Evolutionary conservation across 2,888 invertebrate species (phyloP).

Genomic region (Leptinotarsa tumamoca): DNA sequence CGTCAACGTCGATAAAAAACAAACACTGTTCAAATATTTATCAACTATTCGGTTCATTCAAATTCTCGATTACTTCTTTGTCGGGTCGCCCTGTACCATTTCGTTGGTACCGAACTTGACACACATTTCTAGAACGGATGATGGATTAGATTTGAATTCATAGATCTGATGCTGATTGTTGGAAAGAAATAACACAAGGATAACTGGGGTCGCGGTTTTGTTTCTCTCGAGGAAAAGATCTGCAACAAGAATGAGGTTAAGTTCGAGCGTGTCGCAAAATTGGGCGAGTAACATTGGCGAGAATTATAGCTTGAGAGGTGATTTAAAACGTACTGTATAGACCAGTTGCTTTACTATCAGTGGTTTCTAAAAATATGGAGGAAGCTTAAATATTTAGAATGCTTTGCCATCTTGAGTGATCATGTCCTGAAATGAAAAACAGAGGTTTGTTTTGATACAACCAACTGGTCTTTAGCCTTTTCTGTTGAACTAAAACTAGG

Average conservation of each 20-base stretch:
- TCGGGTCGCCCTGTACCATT: not conserved
- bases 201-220: not conserved
- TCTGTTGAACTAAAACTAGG: too few relatives aligned
- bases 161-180: not conserved
- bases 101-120: constrained; percentile 11
- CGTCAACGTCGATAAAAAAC: not conserved
- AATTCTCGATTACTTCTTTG: not conserved
- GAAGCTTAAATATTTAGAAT: too few relatives aligned
- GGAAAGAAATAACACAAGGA: not conserved
- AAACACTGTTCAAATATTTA: not conserved
- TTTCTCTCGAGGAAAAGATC: not conserved
- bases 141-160: not conserved
- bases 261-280: not conserved
- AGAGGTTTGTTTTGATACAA: too few relatives aligned
- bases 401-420: too few relatives aligned
- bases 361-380: too few relatives aligned
- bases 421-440: too few relatives aligned
- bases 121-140: not conserved
- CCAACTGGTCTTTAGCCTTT: too few relatives aligned
- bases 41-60: not conserved
- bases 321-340: too few relatives aligned
- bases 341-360: too few relatives aligned
- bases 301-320: too few relatives aligned
- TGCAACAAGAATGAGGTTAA: not conserved
- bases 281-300: not conserved